A percentile compares a stretch with the other conserved stretches of the same genome.
Conservation (phyloP, 2,113 vertebrate species). For the Brachyhypopomus occidentalis region DNA sequence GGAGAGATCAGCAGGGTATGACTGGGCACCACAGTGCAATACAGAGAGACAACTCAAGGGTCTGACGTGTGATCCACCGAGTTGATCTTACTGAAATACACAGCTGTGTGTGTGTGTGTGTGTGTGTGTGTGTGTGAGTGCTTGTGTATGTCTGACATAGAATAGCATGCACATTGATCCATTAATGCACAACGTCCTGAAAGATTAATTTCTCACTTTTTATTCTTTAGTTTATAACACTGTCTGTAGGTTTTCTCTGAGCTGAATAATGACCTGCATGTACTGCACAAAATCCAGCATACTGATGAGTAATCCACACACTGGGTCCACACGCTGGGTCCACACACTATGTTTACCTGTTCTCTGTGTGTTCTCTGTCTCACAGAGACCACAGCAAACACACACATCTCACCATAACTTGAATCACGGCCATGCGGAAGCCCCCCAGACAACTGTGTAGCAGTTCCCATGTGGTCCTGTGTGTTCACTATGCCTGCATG, state of each 20-base stretch:
- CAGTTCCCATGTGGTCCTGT: background rate
- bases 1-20: background rate
- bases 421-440: conserved; percentile 3
- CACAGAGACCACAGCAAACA: conserved; percentile 4
- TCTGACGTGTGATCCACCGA: background rate
- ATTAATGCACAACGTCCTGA: background rate
- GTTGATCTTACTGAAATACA: background rate
- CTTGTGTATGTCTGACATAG: background rate
- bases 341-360: conserved; percentile 8
- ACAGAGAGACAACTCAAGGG: background rate
- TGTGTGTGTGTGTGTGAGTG: background rate
- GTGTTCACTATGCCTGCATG: background rate
- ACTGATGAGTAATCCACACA: conserved; percentile 14
- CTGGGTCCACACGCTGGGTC: background rate
- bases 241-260: background rate
- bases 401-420: conserved; percentile 4
- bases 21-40: background rate
- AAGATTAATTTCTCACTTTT: background rate
- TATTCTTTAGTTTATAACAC: background rate
- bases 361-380: conserved; percentile 1
- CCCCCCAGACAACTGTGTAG: background rate
- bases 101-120: background rate
- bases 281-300: conserved; percentile 13
- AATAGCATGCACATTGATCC: background rate
- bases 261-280: conserved; percentile 12